These are phyloP conservation scores for Neotragus pygmaeus DNA, from an alignment of 2,113 vertebrate genomes.

Conservation along the genomic window DNA sequence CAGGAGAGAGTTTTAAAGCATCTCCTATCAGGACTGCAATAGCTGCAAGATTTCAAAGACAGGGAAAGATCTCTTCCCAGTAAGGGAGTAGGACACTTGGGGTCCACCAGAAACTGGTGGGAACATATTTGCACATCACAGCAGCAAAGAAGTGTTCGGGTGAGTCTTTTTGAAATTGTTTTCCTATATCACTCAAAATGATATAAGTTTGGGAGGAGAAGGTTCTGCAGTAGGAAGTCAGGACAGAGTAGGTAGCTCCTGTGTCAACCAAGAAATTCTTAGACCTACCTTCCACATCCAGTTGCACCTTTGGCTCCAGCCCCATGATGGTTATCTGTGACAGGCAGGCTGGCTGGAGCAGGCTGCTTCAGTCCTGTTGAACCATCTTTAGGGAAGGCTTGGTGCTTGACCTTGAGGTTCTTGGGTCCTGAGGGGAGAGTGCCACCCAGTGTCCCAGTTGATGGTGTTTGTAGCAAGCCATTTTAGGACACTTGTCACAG, in stretches of 20 bases:
- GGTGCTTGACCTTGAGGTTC: neutral
- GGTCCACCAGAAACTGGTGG: neutral
- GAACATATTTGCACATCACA: neutral
- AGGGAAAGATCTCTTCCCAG: neutral
- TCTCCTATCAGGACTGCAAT: neutral
- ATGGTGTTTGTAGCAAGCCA: neutral
- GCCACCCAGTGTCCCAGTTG: accelerated
- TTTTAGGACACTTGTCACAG: neutral
- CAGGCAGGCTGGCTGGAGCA: neutral
- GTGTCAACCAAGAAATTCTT: neutral
- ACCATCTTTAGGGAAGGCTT: neutral
- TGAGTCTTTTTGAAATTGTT: neutral
- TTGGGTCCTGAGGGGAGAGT: neutral
- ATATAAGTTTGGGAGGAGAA: neutral
- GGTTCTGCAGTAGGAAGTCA: neutral
- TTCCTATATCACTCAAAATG: neutral
- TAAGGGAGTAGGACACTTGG: neutral
- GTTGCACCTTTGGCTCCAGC: neutral
- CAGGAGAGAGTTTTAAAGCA: neutral
- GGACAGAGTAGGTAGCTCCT: neutral
- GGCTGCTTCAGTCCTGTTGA: neutral
- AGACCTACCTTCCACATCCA: neutral
- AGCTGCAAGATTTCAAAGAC: neutral
- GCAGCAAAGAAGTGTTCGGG: neutral
- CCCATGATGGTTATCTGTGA: neutral